Base-by-base conservation (phyloP, 2,888 invertebrate species). In the Diadegma fenestrale region DNA sequence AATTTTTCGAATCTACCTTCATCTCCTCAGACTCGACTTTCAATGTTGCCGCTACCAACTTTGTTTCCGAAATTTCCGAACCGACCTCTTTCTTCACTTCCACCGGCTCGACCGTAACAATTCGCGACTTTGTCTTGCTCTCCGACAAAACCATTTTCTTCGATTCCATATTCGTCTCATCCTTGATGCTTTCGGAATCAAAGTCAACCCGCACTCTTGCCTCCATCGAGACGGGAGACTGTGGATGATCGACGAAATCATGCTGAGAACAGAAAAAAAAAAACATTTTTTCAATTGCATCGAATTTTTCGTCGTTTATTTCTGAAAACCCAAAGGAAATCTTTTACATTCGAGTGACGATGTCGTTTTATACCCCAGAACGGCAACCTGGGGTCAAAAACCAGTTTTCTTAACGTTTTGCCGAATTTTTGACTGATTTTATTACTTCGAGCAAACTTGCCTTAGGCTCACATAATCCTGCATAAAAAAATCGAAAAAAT, bases 171-270 rank as follows among this genome's bases (percentile, higher is more conserved):
- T 87, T 88, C 17, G 86, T 77, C 61, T 92, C 91, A 8, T 91
- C 91, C 79, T 91, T 92, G 19, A 89, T 76, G 26, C 45, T 51
- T 58, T 91, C 91, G 14, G 86, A 73, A 26, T 90, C 89, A 14
- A 86, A 88, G 3, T 89, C 90, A 51, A 88, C 88, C 75, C 88
- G 89, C 0, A 88, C 89, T 17, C 88, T 88, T 58, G 79, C 86
- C 22, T 91, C 90, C 58, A 91, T 89, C 10, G 86, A 86, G 6
- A 88, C 82, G 0, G 92, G 90, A 0, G 93, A 92, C 26, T 89
- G 90, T 8, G 89, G 86, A 14, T 90, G 90, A 58, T 92, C 92
- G 64, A 87, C 79, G 80, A 90, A 92, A 61, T 93, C 92, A 41
- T 92, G 92, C 92, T 92, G 86, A 6, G 89, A 89, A 30, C 63